phyloP scores from a whole-genome alignment of 2,113 vertebrate species.

The Eidolon helvum region DNA sequence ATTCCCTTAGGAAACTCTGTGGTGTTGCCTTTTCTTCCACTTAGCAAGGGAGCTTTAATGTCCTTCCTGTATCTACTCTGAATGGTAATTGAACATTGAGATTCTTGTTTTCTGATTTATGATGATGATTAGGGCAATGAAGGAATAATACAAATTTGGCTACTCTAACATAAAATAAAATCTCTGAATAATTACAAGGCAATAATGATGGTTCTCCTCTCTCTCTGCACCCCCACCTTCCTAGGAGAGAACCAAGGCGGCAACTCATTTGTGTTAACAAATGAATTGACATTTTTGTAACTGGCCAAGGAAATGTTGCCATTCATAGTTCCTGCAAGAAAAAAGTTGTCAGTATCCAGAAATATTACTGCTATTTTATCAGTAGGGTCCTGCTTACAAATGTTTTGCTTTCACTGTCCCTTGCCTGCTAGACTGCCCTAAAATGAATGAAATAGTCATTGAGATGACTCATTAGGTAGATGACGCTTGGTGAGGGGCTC shows the following conservation, averaged over 20 bases:
- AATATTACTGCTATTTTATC: not conserved
- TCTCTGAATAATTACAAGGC: conserved; percentile 47
- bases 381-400: not conserved
- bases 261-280: conserved; percentile 20
- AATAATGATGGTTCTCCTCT: not conserved
- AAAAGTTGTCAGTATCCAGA: not conserved
- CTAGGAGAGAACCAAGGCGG: not conserved
- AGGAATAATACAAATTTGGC: conserved; percentile 59
- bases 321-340: conserved; percentile 29
- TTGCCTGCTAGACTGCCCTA: not conserved
- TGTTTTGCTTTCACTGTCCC: not conserved
- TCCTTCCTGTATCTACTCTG: conserved; percentile 61
- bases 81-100: conserved; percentile 63
- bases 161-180: conserved; percentile 51
- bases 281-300: conserved; percentile 22
- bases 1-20: conserved; percentile 59
- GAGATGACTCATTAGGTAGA: not conserved
- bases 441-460: not conserved
- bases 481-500: not conserved
- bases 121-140: conserved; percentile 57
- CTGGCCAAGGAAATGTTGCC: conserved; percentile 25
- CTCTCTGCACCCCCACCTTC: not conserved
- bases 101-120: conserved; percentile 71
- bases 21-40: conserved; percentile 63
- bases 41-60: conserved; percentile 65